Percentiles rank a stretch among this genome's conserved stretches.
Conservation (phyloP, 2,888 invertebrate genomes). For the Polietes domitor region DNA sequence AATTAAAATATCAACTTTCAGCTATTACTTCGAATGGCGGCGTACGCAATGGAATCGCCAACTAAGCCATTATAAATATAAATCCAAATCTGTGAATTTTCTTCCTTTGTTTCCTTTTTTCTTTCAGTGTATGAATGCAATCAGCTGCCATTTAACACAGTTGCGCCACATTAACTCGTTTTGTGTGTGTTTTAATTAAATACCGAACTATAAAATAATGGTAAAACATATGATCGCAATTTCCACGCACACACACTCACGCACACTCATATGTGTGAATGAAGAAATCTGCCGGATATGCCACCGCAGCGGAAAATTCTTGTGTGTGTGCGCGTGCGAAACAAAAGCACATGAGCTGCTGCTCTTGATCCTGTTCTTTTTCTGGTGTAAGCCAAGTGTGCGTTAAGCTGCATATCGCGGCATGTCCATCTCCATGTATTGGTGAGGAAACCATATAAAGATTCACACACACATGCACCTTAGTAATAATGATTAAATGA, state of each 20-base stretch:
- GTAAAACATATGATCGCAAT: not conserved
- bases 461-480: not conserved
- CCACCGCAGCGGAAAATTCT: not conserved
- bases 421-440: not conserved
- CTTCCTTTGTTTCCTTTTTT: not conserved
- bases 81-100: not conserved
- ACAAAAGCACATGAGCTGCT: not conserved
- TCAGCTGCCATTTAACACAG: conserved; percentile 1
- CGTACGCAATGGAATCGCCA: too few relatives aligned
- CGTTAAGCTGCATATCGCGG: not conserved
- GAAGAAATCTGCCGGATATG: not conserved
- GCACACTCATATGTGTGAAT: not conserved
- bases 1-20: too few relatives aligned
- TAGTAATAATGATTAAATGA: conserved; percentile 9
- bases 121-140: not conserved
- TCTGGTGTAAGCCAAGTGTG: not conserved
- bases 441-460: too few relatives aligned
- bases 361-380: not conserved
- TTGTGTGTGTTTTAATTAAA: conserved; percentile 1
- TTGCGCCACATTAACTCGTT: not conserved
- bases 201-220: not conserved
- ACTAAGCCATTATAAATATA: too few relatives aligned
- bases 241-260: not conserved
- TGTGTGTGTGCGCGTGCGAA: not conserved
- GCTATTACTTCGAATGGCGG: too few relatives aligned